Conservation (phyloP, 64 coral and sea anemone species). For the Actinia tenebrosa region DNA sequence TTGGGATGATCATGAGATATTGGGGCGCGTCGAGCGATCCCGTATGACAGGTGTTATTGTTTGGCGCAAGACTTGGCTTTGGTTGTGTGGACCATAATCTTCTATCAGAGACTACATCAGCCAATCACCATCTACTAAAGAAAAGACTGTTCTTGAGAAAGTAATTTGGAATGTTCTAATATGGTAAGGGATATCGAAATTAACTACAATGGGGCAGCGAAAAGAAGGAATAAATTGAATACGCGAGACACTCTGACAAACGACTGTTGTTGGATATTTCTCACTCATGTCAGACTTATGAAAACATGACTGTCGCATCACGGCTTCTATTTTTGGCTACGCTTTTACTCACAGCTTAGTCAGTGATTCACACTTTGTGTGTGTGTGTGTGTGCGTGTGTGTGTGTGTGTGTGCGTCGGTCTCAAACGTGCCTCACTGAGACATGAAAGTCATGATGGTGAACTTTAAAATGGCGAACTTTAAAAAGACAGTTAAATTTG, state of each 20-base stretch:
- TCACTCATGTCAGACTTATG: not conserved
- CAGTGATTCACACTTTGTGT: no score
- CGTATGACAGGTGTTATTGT: not conserved
- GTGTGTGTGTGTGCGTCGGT: no score
- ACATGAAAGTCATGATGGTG: no score
- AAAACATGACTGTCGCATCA: no score
- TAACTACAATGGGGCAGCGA: not conserved
- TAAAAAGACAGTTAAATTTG: no score
- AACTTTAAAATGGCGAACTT: no score
- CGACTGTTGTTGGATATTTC: not conserved
- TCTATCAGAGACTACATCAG: not conserved
- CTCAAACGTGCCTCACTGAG: no score
- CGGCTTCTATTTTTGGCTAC: no score
- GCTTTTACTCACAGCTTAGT: no score
- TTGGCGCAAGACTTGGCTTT: not conserved
- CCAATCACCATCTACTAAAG: not conserved
- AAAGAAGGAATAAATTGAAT: not conserved
- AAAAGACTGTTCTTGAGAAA: not conserved
- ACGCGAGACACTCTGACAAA: not conserved
- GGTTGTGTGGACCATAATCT: not conserved
- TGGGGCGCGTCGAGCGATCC: not conserved
- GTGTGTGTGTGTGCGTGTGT: no score
- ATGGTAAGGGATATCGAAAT: not conserved
- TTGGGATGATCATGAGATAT: not conserved
- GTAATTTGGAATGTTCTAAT: not conserved